phyloP scores from a whole-genome alignment of 2,888 invertebrate species.

The Ptilodon capucinus region DNA sequence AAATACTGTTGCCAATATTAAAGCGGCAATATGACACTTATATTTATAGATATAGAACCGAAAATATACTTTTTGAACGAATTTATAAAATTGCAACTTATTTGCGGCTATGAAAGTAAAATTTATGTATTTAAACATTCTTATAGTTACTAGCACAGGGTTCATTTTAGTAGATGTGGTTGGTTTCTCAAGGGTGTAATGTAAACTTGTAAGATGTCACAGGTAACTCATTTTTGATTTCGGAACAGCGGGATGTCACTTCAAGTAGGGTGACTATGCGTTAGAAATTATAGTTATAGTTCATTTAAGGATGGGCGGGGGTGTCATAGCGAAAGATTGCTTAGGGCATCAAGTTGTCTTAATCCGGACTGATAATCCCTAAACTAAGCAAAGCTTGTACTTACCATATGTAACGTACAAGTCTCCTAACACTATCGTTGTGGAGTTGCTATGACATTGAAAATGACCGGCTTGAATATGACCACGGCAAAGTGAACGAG shows the following conservation, averaged over 20 bases:
- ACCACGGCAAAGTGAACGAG: no score
- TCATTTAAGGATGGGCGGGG: no score
- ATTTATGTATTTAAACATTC: not conserved
- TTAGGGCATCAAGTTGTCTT: no score
- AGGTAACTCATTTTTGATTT: slow-evolving; percentile 36
- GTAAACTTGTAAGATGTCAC: slow-evolving; percentile 13
- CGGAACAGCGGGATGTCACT: slow-evolving; percentile 29
- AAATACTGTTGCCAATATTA: not conserved
- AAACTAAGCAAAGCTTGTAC: no score
- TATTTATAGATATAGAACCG: fast-evolving
- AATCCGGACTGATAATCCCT: no score
- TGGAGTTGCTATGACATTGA: no score
- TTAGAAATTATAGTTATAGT: no score
- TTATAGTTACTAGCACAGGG: not conserved
- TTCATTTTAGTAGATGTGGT: slow-evolving; percentile 4
- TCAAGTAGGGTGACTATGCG: slow-evolving; percentile 6
- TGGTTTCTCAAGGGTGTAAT: not conserved
- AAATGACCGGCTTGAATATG: no score
- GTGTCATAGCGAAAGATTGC: no score
- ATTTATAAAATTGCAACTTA: slow-evolving; percentile 2
- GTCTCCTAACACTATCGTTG: no score
- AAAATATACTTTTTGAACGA: not conserved
- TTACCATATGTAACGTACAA: no score
- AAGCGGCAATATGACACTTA: slow-evolving; percentile 1
- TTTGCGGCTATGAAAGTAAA: slow-evolving; percentile 4